A percentile compares a stretch with the other conserved stretches of the same genome.
Evolutionary conservation across 1,140 invertebrate species (phyloP).

Genomic region (Parapsyche elsis): DNA sequence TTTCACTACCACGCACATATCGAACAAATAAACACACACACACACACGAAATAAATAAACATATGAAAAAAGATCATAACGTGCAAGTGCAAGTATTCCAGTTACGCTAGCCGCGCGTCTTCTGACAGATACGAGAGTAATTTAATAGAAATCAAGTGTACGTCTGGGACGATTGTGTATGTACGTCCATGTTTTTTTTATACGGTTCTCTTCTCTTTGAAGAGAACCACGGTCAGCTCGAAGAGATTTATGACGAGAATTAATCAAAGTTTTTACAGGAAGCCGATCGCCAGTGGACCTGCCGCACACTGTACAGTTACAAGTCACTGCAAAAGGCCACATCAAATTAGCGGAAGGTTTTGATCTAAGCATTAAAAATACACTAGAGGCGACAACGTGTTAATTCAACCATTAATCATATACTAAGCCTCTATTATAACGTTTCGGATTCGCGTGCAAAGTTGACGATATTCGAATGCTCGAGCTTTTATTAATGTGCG

Average conservation of each 20-base stretch:
- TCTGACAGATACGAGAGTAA: neutral
- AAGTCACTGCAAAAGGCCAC: neutral
- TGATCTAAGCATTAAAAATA: conserved; percentile 11
- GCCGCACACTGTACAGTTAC: conserved; percentile 8
- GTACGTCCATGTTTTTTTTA: conserved; percentile 24
- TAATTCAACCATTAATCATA: neutral
- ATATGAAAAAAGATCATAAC: neutral
- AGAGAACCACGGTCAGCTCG: conserved; percentile 31
- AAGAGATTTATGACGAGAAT: conserved; percentile 49
- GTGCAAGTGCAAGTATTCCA: neutral
- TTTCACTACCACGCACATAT: neutral
- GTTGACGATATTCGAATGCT: too few relatives aligned
- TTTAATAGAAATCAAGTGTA: conserved; percentile 30
- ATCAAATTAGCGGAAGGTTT: conserved; percentile 2
- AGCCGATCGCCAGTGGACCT: neutral
- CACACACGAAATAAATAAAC: neutral
- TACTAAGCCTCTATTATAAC: neutral
- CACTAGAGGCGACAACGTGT: neutral
- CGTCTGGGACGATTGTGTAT: conserved; percentile 13
- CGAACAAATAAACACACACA: neutral
- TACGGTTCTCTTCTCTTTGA: conserved; percentile 25
- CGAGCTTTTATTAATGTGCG: too few relatives aligned
- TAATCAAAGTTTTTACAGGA: conserved; percentile 53
- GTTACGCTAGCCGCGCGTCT: neutral
- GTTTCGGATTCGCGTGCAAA: too few relatives aligned